A percentile compares a stretch with the other conserved stretches of the same genome.
phyloP scores from a whole-genome alignment of 2,888 invertebrate genomes.

The Elegia similella region DNA sequence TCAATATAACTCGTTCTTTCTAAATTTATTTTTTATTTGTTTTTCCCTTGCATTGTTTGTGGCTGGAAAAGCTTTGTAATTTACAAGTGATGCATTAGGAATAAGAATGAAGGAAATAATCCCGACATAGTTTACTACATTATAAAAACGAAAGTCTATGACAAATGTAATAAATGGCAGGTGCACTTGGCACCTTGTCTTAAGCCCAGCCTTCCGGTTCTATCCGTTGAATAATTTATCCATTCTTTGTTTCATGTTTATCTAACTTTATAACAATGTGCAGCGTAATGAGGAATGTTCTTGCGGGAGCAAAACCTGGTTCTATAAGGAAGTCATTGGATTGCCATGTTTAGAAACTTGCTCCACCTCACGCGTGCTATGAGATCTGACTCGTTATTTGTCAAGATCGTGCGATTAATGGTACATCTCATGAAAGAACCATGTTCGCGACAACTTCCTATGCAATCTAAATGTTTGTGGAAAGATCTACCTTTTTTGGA shows the following conservation, averaged over 20 bases:
- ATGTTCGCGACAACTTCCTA: slow-evolving; percentile 1
- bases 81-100: background rate
- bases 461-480: background rate
- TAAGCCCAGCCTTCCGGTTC: slow-evolving; percentile 58
- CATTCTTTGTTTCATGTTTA: slow-evolving; percentile 49
- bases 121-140: slow-evolving; percentile 27
- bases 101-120: slow-evolving; percentile 19
- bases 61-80: too few species aligned
- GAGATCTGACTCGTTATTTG: slow-evolving; percentile 29
- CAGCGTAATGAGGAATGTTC: slow-evolving; percentile 23
- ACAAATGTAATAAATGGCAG: slow-evolving; percentile 51
- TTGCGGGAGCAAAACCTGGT: slow-evolving; percentile 27
- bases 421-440: slow-evolving; percentile 7
- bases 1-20: too few species aligned
- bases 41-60: too few species aligned
- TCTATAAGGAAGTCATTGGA: slow-evolving; percentile 52
- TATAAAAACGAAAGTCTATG: slow-evolving; percentile 35
- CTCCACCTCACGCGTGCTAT: slow-evolving; percentile 1
- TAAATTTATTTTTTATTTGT: too few species aligned
- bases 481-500: background rate
- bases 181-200: slow-evolving; percentile 66
- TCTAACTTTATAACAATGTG: slow-evolving; percentile 21
- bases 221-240: slow-evolving; percentile 61
- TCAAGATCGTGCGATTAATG: slow-evolving; percentile 25
- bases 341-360: slow-evolving; percentile 27